phyloP scores from a whole-genome alignment of 1,140 invertebrate genomes.

The Dinoponera quadriceps region DNA sequence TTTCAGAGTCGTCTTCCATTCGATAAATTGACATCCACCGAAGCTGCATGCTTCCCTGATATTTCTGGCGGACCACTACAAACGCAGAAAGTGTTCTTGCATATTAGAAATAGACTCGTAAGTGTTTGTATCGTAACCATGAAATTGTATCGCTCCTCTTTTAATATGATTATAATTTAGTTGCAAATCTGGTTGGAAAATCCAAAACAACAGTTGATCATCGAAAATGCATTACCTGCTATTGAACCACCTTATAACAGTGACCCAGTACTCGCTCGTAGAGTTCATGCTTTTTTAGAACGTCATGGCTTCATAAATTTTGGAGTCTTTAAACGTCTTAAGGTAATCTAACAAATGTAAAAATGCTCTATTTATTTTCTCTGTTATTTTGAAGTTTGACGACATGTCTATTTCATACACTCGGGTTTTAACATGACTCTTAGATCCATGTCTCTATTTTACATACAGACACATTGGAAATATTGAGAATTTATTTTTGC shows the following conservation, averaged over 20 bases:
- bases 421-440: not conserved
- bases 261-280: constrained; percentile 92
- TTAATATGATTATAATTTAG: constrained; percentile 80
- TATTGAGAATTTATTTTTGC: constrained; percentile 30
- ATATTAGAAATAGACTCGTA: constrained; percentile 96
- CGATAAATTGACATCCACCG: constrained; percentile 97
- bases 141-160: not conserved
- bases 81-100: constrained; percentile 95
- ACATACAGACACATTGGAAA: constrained; percentile 13
- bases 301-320: constrained; percentile 99
- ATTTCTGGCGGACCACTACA: constrained; percentile 92
- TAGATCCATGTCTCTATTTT: not conserved
- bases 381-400: constrained; percentile 22
- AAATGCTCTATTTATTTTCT: not conserved
- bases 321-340: constrained; percentile 96
- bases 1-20: constrained; percentile 97
- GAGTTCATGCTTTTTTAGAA: constrained; percentile 97
- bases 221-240: constrained; percentile 92
- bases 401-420: not conserved
- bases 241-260: constrained; percentile 97
- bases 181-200: constrained; percentile 99
- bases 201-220: constrained; percentile 95
- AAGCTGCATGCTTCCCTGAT: constrained; percentile 97
- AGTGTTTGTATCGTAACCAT: constrained; percentile 67
- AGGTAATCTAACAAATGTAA: constrained; percentile 83